Evolutionary conservation across 2,888 invertebrate genomes (phyloP).

Genomic region (Eristalis tenax): DNA sequence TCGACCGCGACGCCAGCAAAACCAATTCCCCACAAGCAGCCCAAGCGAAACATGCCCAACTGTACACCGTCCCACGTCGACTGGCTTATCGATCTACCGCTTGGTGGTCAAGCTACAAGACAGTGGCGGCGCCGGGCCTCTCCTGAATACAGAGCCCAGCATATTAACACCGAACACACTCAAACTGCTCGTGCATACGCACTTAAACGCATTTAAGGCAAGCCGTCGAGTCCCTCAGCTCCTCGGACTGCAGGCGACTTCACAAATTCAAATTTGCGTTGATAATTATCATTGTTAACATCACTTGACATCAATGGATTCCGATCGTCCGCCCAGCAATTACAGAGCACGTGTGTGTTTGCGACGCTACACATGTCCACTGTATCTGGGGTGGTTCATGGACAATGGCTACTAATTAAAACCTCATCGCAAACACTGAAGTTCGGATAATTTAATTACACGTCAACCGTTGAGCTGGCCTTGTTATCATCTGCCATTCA

Average conservation of each 20-base stretch:
- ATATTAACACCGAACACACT: not conserved
- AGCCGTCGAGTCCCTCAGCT: not conserved
- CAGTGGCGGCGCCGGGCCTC: too few relatives aligned
- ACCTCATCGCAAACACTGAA: constrained; percentile 50
- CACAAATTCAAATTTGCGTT: constrained; percentile 18
- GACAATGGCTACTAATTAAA: constrained; percentile 61
- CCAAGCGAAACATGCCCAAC: not conserved
- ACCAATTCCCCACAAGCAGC: not conserved
- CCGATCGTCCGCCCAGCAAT: constrained; percentile 23
- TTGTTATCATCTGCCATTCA: constrained; percentile 33
- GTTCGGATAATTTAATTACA: constrained; percentile 65
- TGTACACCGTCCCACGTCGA: not conserved
- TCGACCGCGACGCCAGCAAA: not conserved
- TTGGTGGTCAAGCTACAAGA: too few relatives aligned
- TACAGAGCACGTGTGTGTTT: constrained; percentile 15
- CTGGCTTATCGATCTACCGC: not conserved
- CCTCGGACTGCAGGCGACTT: not conserved
- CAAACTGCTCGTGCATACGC: not conserved
- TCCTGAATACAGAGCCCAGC: not conserved
- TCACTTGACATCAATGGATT: constrained; percentile 53
- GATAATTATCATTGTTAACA: constrained; percentile 46
- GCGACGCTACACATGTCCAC: not conserved
- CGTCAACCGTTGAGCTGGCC: constrained; percentile 36
- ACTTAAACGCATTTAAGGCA: not conserved
- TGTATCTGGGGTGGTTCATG: constrained; percentile 11